phyloP scores from a whole-genome alignment of 1,140 invertebrate genomes.

The Ruditapes philippinarum region DNA sequence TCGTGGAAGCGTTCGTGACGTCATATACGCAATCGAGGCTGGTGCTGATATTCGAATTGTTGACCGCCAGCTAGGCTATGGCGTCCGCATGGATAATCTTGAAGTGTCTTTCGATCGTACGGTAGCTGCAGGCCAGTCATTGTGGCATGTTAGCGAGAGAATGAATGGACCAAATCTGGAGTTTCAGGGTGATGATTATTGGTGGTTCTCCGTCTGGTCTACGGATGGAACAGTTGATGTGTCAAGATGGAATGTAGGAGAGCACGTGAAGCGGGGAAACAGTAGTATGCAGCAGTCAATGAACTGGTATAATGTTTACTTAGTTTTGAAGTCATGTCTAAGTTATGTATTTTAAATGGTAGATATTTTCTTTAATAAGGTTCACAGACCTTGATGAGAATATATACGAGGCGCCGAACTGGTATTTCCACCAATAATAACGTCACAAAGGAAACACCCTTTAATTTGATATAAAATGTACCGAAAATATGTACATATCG shows the following conservation, averaged over 20 bases:
- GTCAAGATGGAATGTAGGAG: slow-evolving; percentile 61
- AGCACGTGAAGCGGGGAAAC: slow-evolving; percentile 62
- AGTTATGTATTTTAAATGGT: too few relatives aligned
- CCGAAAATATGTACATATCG: too few relatives aligned
- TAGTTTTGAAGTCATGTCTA: too few relatives aligned
- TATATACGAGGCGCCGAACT: too few relatives aligned
- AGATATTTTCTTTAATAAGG: too few relatives aligned
- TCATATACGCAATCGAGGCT: slow-evolving; percentile 55
- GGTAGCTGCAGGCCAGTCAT: slow-evolving; percentile 33
- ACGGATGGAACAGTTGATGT: slow-evolving; percentile 59
- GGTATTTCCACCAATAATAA: too few relatives aligned
- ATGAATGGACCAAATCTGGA: slow-evolving; percentile 43
- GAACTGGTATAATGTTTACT: slow-evolving; percentile 44
- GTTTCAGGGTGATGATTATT: slow-evolving; percentile 60
- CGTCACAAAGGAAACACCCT: too few relatives aligned
- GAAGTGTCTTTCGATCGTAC: slow-evolving; percentile 46
- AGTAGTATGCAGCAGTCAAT: slow-evolving; percentile 60
- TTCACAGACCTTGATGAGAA: too few relatives aligned
- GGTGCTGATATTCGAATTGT: slow-evolving; percentile 62
- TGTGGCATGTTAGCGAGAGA: slow-evolving; percentile 63
- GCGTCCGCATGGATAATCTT: slow-evolving; percentile 60
- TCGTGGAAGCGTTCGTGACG: slow-evolving; percentile 45
- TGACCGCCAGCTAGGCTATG: slow-evolving; percentile 57
- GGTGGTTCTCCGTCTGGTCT: slow-evolving; percentile 66
- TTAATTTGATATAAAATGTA: too few relatives aligned